phyloP scores from a whole-genome alignment of 2,888 invertebrate species.

The Diachrysia chrysitis region DNA sequence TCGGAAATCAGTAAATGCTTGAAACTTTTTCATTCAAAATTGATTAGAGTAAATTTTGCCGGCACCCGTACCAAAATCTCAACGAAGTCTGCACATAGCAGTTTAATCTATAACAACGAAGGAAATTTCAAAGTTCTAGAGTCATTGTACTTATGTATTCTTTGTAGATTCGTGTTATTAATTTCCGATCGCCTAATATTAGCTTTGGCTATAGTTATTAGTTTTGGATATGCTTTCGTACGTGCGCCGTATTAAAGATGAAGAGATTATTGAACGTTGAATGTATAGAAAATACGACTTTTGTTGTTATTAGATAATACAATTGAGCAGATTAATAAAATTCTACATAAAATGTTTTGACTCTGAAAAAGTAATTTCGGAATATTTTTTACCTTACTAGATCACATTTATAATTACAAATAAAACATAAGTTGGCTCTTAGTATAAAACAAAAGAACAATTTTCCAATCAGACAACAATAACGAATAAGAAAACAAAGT shows the following conservation, averaged over 20 bases:
- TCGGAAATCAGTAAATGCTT: constrained; percentile 41
- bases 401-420: too few relatives aligned
- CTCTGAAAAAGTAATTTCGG: too few relatives aligned
- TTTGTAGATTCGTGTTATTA: constrained; percentile 46
- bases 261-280: neutral
- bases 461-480: neutral
- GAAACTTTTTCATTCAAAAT: constrained; percentile 48
- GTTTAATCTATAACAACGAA: constrained; percentile 51
- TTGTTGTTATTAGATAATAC: neutral
- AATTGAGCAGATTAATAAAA: neutral
- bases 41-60: constrained; percentile 43
- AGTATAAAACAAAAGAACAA: neutral
- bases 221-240: constrained; percentile 3
- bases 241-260: neutral
- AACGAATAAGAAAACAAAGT: constrained; percentile 8
- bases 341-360: too few relatives aligned
- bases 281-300: neutral
- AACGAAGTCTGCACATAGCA: constrained; percentile 47
- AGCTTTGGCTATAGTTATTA: constrained; percentile 3
- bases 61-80: constrained; percentile 47
- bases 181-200: constrained; percentile 39
- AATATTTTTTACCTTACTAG: too few relatives aligned
- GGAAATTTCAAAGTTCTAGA: constrained; percentile 39
- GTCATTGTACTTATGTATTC: constrained; percentile 45
- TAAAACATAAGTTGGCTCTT: neutral